These are phyloP conservation scores for Saturnia pavonia DNA, from an alignment of 2,888 invertebrate species.

Conservation along the genomic window DNA sequence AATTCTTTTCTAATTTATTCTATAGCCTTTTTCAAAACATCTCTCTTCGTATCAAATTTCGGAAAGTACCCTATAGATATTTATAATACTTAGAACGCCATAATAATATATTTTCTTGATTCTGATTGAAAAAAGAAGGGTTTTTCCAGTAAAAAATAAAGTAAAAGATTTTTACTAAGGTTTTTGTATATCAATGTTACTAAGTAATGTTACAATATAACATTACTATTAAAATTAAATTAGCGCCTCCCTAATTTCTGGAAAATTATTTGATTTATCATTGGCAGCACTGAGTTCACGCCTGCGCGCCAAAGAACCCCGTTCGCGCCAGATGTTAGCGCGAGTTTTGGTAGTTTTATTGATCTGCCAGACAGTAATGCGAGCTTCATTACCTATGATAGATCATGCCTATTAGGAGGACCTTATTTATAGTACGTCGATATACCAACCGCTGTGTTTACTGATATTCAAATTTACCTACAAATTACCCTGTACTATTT, in stretches of 20 bases:
- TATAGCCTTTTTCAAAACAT: too few relatives aligned
- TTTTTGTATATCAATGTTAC: too few relatives aligned
- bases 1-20: too few relatives aligned
- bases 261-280: not conserved
- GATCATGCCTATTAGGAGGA: constrained; percentile 38
- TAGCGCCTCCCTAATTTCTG: not conserved
- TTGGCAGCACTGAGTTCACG: constrained; percentile 54
- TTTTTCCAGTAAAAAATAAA: too few relatives aligned
- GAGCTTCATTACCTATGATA: constrained; percentile 51
- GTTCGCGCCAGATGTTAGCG: constrained; percentile 68
- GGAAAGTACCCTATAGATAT: too few relatives aligned
- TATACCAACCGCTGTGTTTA: not conserved
- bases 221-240: not conserved
- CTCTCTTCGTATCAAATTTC: too few relatives aligned
- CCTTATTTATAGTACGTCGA: constrained; percentile 13
- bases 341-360: constrained; percentile 72
- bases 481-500: not conserved
- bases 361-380: constrained; percentile 58
- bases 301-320: constrained; percentile 58
- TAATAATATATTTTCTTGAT: too few relatives aligned
- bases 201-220: not conserved
- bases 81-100: too few relatives aligned
- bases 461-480: not conserved
- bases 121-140: too few relatives aligned
- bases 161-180: too few relatives aligned